Conservation (phyloP, 2,888 invertebrate genomes). For the Ochropacha duplaris region DNA sequence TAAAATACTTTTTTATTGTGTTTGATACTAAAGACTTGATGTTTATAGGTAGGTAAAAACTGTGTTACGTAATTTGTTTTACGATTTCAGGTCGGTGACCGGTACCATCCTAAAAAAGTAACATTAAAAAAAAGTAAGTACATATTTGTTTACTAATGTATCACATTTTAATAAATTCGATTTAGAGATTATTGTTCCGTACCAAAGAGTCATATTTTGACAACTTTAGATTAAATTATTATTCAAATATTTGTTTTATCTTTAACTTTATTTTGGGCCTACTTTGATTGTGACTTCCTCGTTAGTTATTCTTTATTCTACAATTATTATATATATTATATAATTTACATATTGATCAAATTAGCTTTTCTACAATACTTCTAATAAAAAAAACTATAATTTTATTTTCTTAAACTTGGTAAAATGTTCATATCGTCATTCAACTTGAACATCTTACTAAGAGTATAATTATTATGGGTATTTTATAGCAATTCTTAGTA, state of each 20-base stretch:
- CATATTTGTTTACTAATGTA: not conserved
- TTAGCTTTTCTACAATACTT: not conserved
- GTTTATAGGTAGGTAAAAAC: no score
- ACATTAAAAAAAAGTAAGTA: no score
- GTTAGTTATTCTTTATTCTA: not conserved
- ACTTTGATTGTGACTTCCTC: not conserved
- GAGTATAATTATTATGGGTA: constrained; percentile 23
- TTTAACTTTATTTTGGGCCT: not conserved
- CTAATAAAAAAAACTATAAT: not conserved
- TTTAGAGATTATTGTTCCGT: not conserved
- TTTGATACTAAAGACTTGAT: no score
- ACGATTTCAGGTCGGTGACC: not conserved
- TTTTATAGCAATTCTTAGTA: constrained; percentile 25
- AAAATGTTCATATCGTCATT: constrained; percentile 8
- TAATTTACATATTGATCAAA: no score
- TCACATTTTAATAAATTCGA: not conserved
- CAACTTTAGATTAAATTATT: not conserved
- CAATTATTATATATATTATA: no score
- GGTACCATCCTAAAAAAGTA: not conserved
- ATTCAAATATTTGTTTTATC: not conserved
- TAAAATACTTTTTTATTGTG: no score
- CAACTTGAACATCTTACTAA: constrained; percentile 16
- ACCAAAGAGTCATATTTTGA: not conserved
- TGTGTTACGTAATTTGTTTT: no score
- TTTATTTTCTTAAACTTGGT: not conserved